Base-by-base conservation (phyloP, 2,888 invertebrate genomes). In the Abrostola tripartita region DNA sequence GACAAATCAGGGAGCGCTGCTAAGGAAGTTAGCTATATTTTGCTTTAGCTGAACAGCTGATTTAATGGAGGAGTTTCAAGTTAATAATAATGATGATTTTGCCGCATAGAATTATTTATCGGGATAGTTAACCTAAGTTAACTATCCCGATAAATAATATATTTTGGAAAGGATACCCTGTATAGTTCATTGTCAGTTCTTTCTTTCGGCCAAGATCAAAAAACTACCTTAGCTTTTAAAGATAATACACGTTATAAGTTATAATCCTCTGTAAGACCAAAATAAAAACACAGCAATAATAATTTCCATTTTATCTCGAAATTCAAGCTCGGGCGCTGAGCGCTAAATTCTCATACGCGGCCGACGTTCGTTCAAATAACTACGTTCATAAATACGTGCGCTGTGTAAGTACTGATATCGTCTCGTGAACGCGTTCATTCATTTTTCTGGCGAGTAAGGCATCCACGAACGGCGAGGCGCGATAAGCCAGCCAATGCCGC, bases 371-470 rank as follows among this genome's bases (percentile, higher is more conserved):
- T 72, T 75, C 72, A 78, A 66, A 75, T 75, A 78, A 65, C 68
- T 61, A 65, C 59, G 66, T 55, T 60, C 68, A 53, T 75, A 78
- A 54, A 69, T 66, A 66, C 62, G 53, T 54, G 52, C 61, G 71
- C 68, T 71, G 68, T 72, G 64, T 72, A 76, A 64, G 76, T 74
- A 68, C 53, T 66, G 77, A 79, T 69, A 76, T 52, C 67, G 71
- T 71, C 57, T 60, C 41, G 59, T 71, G 71, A 74, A 71, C 73
- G 71, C 68, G 68, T 76, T 81, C 83, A 82, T 81, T 82, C 81
- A 82, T 76, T 80, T 80, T 76, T 76, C 71, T 74, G 69, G 65
- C 66, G 70, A 74, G 72, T 59, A 71, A 72, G 65, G 64, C 44
- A 55, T 65, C 67, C 65, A 68, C 64, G 69, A 71, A 72, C 67